Conservation (phyloP, 1,140 invertebrate genomes). For the Heliconius congener region DNA sequence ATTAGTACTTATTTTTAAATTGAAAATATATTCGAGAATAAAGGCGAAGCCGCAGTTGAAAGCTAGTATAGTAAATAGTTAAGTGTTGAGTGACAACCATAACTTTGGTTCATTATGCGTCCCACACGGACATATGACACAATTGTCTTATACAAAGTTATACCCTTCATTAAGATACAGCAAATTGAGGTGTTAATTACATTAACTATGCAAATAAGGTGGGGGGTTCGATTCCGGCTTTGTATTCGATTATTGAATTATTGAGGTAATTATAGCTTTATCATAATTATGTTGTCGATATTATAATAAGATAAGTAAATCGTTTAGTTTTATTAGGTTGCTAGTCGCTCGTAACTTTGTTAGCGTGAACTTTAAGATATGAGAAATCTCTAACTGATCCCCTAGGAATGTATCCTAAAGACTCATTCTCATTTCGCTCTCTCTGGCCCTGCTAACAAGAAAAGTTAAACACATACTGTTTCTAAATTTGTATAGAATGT, state of each 20-base stretch:
- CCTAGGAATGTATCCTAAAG: no score
- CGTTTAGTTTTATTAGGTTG: no score
- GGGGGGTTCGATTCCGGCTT: slow-evolving; percentile 5
- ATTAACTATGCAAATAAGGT: slow-evolving; percentile 1
- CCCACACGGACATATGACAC: slow-evolving; percentile 22
- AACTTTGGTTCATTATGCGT: slow-evolving; percentile 8
- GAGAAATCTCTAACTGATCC: no score
- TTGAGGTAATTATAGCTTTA: background rate
- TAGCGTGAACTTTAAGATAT: no score
- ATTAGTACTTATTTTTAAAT: no score
- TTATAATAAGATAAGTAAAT: background rate
- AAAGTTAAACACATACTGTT: background rate
- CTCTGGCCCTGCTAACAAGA: no score
- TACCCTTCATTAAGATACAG: slow-evolving; percentile 26
- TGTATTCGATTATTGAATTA: background rate
- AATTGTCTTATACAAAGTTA: slow-evolving; percentile 31
- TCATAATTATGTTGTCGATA: no score
- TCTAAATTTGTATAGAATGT: no score
- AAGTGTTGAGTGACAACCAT: slow-evolving; percentile 1
- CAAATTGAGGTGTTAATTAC: slow-evolving; percentile 27
- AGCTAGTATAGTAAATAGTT: no score
- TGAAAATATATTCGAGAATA: no score
- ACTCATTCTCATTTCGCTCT: no score
- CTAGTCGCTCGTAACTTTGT: no score
- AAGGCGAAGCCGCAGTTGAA: background rate